Evolutionary conservation across 2,797 vertebrate genomes (phyloP), one percentile per base, ranked within the genome.

Genomic region (Malacoraja senta): DNA sequence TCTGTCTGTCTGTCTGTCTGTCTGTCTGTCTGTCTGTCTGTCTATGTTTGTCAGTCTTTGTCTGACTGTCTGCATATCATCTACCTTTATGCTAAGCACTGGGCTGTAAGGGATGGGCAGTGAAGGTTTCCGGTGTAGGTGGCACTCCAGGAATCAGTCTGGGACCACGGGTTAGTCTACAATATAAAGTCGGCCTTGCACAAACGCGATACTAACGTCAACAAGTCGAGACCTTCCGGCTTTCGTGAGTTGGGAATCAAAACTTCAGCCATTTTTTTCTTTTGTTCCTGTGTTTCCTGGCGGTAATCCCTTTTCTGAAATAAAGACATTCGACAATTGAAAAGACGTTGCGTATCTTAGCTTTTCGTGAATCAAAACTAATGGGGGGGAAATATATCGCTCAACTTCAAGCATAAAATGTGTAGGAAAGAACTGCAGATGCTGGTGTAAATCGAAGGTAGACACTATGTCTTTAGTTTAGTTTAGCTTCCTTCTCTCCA

Each of bases 211-310:
- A 94, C 95, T 93, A 95, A 95, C 26, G 32, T 83, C 78, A 79
- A 77, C 79, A 65, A 93, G 74, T 61, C 90, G 91, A 93, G 93
- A 94, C 71, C 90, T 86, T 94, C 80, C n/a, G n/a, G 93, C 93
- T 95, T 94, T 94, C 93, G 93, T 93, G 90, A 94, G 93, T 93
- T 88, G 78, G 44, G 93, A 65, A 94, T 72, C 84, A 91, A 93
- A 94, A 76, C 78, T 58, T 80, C 93, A 74, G 94, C 93, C 63
- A 94, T 74, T 68, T 91, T 44, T 19, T 65, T 78, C 94, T 94
- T 95, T 94, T 94, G 94, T 94, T 58, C 79, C 8, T 90, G 72
- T 79, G 72, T 95, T 95, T 94, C 88, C 93, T 88, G 94, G 79
- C 91, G 91, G 83, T 94, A 94, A 95, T 94, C 93, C 93, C 61